These are phyloP conservation scores for Hydraecia micacea DNA, from an alignment of 2,888 invertebrate genomes.

Conservation along the genomic window DNA sequence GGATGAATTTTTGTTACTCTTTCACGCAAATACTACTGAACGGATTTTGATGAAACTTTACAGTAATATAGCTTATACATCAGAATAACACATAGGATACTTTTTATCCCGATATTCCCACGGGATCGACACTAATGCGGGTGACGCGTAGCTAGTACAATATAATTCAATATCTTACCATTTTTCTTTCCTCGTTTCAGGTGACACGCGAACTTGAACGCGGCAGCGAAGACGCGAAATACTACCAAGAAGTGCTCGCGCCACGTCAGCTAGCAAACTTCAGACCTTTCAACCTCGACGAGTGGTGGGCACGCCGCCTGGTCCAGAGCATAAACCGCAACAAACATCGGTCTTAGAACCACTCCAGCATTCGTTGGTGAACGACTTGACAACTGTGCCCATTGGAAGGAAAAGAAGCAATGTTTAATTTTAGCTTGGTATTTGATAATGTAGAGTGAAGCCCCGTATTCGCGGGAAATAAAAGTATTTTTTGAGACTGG, in stretches of 20 bases:
- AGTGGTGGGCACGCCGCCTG: constrained; percentile 93
- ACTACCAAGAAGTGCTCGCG: constrained; percentile 92
- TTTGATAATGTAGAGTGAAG: constrained; percentile 31
- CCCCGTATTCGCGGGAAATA: not conserved
- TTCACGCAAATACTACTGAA: no score
- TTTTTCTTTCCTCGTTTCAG: constrained; percentile 72
- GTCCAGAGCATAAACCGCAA: constrained; percentile 92
- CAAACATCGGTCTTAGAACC: constrained; percentile 87
- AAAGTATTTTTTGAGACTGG: constrained; percentile 8
- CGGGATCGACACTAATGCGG: no score
- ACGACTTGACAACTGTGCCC: constrained; percentile 64
- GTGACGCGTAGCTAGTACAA: no score
- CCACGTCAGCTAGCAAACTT: constrained; percentile 92
- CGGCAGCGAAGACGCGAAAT: constrained; percentile 89
- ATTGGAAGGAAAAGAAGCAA: constrained; percentile 56
- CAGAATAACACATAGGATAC: no score
- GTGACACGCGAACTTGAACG: constrained; percentile 90
- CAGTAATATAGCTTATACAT: no score
- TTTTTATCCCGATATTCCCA: no score
- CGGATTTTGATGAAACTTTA: no score
- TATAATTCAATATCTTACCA: not conserved
- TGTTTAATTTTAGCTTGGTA: constrained; percentile 49
- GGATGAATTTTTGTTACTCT: no score
- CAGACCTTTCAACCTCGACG: constrained; percentile 94
- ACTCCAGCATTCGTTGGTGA: constrained; percentile 54